phyloP scores from a whole-genome alignment of 2,113 vertebrate genomes.

The Phasianus colchicus region DNA sequence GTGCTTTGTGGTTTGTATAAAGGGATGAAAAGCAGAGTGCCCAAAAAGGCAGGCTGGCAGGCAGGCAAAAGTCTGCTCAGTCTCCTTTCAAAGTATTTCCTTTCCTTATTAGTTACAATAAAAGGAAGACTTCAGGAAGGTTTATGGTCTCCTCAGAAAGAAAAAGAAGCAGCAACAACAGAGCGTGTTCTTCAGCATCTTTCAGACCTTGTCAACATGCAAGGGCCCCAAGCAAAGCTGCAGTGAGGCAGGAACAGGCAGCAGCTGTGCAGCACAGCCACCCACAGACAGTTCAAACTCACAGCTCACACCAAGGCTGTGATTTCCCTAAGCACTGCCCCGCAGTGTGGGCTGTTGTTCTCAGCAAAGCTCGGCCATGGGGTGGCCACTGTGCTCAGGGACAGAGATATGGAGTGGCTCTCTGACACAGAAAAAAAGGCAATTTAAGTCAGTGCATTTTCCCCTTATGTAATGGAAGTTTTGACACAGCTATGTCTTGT shows the following conservation, averaged over 20 bases:
- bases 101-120: too few relatives aligned
- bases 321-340: background rate
- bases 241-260: background rate
- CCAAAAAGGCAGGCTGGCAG: too few relatives aligned
- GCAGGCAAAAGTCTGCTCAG: too few relatives aligned
- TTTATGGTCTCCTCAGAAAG: too few relatives aligned
- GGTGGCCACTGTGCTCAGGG: background rate
- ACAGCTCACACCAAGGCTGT: background rate
- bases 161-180: too few relatives aligned
- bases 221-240: background rate
- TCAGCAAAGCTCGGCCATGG: background rate
- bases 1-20: too few relatives aligned
- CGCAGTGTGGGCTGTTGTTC: fast-evolving
- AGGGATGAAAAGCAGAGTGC: too few relatives aligned
- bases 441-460: background rate
- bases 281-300: background rate
- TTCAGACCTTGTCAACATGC: background rate
- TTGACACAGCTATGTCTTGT: background rate
- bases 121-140: too few relatives aligned
- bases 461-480: background rate
- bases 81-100: too few relatives aligned
- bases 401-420: background rate
- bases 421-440: background rate
- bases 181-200: background rate
- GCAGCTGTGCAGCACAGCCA: background rate